These are phyloP conservation scores for Antedon mediterranea DNA, from an alignment of 53 echinoderm and acorn worm genomes.

Conservation along the genomic window DNA sequence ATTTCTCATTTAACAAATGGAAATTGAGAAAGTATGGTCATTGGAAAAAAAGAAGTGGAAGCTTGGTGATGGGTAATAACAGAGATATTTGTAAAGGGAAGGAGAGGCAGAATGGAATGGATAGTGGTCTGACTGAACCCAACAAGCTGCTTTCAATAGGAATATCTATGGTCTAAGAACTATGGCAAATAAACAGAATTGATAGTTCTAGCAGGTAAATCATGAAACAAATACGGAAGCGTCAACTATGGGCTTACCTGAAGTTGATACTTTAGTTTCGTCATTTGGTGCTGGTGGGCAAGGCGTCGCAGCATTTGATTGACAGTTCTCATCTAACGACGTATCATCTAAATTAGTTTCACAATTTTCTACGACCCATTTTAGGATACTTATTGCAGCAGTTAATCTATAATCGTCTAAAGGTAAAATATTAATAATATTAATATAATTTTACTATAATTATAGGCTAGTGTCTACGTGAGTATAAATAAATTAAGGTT, in stretches of 20 bases:
- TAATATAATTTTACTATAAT: background rate
- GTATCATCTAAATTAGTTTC: constrained; percentile 39
- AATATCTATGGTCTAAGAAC: no score
- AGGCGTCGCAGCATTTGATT: background rate
- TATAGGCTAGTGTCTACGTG: no score
- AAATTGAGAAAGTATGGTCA: background rate
- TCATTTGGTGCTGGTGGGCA: background rate
- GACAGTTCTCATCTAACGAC: background rate
- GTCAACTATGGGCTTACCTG: background rate
- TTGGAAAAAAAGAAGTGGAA: no score
- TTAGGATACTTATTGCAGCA: constrained; percentile 54
- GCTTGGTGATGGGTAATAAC: no score
- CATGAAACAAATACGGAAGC: no score
- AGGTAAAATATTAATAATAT: background rate
- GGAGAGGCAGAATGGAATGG: no score
- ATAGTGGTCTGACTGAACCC: no score
- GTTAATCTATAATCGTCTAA: constrained; percentile 73
- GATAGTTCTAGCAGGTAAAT: no score
- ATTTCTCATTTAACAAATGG: background rate
- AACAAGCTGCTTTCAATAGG: no score
- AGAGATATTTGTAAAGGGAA: no score
- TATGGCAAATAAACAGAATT: no score
- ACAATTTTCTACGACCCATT: constrained; percentile 72
- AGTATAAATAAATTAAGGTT: no score
- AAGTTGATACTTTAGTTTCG: background rate